Evolutionary conservation across 2,797 vertebrate species (phyloP).

Genomic region (Buphagus erythrorhynchus): DNA sequence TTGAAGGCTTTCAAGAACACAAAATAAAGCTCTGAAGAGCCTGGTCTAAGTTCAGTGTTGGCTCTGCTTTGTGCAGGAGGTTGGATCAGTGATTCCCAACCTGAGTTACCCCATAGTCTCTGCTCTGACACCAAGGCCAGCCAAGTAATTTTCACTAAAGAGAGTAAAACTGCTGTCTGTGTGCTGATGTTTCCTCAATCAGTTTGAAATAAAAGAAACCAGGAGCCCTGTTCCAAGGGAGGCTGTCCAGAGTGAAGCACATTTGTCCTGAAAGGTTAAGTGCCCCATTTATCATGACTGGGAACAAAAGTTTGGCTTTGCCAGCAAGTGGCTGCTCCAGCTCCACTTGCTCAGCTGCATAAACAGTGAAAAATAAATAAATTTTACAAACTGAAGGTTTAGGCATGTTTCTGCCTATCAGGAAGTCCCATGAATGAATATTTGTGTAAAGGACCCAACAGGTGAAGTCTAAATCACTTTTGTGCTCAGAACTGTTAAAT

Average conservation of each 20-base stretch:
- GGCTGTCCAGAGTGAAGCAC: background rate
- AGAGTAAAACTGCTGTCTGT: background rate
- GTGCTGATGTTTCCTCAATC: background rate
- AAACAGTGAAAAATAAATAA: background rate
- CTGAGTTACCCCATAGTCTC: background rate
- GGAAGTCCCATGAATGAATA: background rate
- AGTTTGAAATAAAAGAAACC: background rate
- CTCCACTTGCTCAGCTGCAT: background rate
- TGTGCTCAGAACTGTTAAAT: background rate
- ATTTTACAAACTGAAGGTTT: background rate
- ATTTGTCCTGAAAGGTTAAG: background rate
- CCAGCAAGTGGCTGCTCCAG: background rate
- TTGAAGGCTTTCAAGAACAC: background rate
- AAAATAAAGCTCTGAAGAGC: background rate
- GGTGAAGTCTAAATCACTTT: background rate
- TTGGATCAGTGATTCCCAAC: background rate
- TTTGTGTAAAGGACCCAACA: background rate
- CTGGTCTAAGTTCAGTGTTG: background rate
- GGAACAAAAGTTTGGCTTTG: background rate
- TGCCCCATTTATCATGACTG: background rate
- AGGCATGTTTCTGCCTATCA: background rate
- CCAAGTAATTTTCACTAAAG: background rate
- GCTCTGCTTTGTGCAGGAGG: background rate
- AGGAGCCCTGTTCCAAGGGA: background rate
- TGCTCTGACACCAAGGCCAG: background rate